phyloP scores from a whole-genome alignment of 2,888 invertebrate species.

The Mesorhabditis sp. region DNA sequence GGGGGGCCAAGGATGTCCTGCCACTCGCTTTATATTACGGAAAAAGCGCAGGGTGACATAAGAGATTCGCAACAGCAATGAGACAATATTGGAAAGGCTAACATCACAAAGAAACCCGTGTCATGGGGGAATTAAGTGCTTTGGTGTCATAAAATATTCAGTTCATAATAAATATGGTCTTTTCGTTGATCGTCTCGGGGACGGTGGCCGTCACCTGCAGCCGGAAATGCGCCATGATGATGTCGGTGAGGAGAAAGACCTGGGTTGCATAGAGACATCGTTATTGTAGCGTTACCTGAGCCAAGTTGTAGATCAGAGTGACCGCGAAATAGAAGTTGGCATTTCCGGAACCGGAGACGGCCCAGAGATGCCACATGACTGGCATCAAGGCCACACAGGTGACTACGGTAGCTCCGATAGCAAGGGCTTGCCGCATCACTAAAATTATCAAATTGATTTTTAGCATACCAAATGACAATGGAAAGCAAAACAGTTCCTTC shows the following conservation, averaged over 20 bases:
- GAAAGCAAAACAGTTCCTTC: background rate
- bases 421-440: conserved; percentile 91
- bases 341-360: conserved; percentile 94
- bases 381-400: conserved; percentile 83
- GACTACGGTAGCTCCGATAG: conserved; percentile 83
- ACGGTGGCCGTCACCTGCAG: background rate
- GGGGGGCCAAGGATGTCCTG: too few relatives aligned
- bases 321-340: conserved; percentile 99
- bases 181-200: conserved; percentile 1
- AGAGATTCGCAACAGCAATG: too few relatives aligned
- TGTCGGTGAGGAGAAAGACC: background rate
- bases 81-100: too few relatives aligned
- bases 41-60: too few relatives aligned
- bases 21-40: too few relatives aligned
- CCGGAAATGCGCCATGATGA: background rate
- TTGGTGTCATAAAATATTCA: background rate
- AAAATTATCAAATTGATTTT: conserved; percentile 52
- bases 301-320: conserved; percentile 86
- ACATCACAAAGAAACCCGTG: too few relatives aligned
- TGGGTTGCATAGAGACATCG: background rate
- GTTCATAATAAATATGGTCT: background rate
- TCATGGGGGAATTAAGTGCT: too few relatives aligned
- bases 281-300: conserved; percentile 66
- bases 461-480: conserved; percentile 8
- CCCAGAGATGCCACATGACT: conserved; percentile 95